Conservation (phyloP, 2,113 vertebrate species). For the Chaetodon trifascialis region DNA sequence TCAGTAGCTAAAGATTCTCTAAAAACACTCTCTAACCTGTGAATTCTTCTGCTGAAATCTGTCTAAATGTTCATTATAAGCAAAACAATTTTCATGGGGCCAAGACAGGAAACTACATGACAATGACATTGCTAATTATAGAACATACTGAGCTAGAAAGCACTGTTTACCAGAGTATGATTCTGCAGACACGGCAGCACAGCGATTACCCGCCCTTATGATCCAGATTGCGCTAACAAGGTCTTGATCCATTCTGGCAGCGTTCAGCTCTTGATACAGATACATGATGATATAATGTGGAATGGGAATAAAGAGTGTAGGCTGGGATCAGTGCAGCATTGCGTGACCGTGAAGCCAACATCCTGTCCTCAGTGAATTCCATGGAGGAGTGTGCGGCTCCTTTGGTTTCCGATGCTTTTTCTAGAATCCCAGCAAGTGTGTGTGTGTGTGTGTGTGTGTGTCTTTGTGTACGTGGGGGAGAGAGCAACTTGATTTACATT, state of each 20-base stretch:
- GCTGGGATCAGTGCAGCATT: conserved; percentile 69
- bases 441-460: conserved; percentile 9
- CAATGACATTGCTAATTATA: neutral
- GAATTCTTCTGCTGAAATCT: neutral
- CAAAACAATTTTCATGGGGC: neutral
- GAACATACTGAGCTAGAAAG: neutral
- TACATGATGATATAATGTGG: conserved; percentile 57
- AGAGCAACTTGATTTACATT: conserved; percentile 73
- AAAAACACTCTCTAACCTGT: neutral
- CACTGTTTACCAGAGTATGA: neutral
- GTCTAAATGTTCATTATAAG: too few species aligned
- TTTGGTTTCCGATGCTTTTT: conserved; percentile 79
- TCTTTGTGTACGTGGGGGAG: neutral
- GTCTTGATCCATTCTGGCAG: conserved; percentile 29
- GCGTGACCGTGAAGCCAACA: conserved; percentile 81
- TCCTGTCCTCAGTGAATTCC: conserved; percentile 83
- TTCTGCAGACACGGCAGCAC: conserved; percentile 1
- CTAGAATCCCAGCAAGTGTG: conserved; percentile 63
- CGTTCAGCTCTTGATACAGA: conserved; percentile 38
- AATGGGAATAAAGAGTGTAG: conserved; percentile 63
- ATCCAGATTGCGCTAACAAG: conserved; percentile 30
- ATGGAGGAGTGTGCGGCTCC: conserved; percentile 78
- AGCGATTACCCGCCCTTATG: neutral
- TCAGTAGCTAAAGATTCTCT: neutral
- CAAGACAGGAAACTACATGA: neutral